phyloP scores from a whole-genome alignment of 1,140 invertebrate genomes.

The Drosophila teissieri region DNA sequence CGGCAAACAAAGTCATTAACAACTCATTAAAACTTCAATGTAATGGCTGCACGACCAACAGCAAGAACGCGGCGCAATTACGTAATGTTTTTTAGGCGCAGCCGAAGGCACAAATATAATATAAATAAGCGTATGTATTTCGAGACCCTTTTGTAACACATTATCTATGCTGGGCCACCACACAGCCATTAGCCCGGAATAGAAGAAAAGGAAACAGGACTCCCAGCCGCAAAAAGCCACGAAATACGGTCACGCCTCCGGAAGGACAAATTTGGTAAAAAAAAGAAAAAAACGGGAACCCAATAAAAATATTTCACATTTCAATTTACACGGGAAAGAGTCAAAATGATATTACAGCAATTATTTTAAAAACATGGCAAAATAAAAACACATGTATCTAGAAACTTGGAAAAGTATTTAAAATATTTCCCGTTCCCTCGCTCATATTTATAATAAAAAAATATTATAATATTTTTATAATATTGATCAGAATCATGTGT shows the following conservation, averaged over 20 bases:
- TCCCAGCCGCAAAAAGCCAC: slow-evolving; percentile 2
- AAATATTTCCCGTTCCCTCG: too few species aligned
- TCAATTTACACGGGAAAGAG: neutral
- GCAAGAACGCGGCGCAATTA: slow-evolving; percentile 32
- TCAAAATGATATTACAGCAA: neutral
- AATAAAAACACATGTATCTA: too few species aligned
- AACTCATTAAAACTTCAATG: slow-evolving; percentile 63
- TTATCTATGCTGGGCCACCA: slow-evolving; percentile 43
- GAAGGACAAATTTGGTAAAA: slow-evolving; percentile 2
- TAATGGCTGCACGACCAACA: slow-evolving; percentile 41
- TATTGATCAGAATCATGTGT: too few species aligned
- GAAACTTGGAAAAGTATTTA: too few species aligned
- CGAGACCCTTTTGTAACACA: slow-evolving; percentile 18
- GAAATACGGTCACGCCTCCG: slow-evolving; percentile 24
- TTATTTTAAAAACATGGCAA: too few species aligned
- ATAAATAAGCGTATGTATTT: slow-evolving; percentile 38
- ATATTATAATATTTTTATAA: too few species aligned
- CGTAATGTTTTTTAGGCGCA: slow-evolving; percentile 54
- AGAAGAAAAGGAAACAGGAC: neutral
- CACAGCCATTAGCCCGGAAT: slow-evolving; percentile 26
- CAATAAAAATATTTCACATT: neutral
- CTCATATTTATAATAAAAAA: too few species aligned
- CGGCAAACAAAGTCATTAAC: slow-evolving; percentile 55
- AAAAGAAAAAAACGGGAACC: neutral
- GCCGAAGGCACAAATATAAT: slow-evolving; percentile 21